These are phyloP conservation scores for Clepsis dumicolana DNA, from an alignment of 2,888 invertebrate species.

Conservation along the genomic window DNA sequence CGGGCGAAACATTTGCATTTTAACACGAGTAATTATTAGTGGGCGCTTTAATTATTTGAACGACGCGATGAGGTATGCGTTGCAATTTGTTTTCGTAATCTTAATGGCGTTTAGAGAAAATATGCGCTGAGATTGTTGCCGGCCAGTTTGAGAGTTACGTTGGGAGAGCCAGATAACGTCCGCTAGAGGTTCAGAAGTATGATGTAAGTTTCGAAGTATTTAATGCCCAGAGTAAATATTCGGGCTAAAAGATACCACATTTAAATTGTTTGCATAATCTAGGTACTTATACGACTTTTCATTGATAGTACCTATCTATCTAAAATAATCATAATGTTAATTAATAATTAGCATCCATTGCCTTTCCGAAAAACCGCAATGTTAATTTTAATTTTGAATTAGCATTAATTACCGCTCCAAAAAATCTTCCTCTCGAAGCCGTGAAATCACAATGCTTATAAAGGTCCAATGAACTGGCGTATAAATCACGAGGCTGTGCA, in stretches of 20 bases:
- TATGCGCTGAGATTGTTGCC: conserved; percentile 50
- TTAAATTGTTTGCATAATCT: not conserved
- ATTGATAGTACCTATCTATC: not conserved
- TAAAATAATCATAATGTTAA: no score
- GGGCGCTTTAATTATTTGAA: conserved; percentile 75
- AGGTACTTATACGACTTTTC: not conserved
- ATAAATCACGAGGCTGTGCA: conserved; percentile 32
- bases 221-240: not conserved
- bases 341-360: no score
- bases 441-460: conserved; percentile 1
- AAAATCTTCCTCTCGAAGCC: no score
- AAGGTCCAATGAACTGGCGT: conserved; percentile 24
- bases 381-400: no score
- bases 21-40: conserved; percentile 78
- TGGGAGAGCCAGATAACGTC: conserved; percentile 30
- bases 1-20: conserved; percentile 83
- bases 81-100: conserved; percentile 79
- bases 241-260: not conserved
- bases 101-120: conserved; percentile 65
- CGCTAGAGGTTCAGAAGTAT: conserved; percentile 16
- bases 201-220: not conserved
- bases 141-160: conserved; percentile 31
- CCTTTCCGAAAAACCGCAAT: no score
- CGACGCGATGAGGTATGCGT: conserved; percentile 68
- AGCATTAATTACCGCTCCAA: no score